phyloP scores from a whole-genome alignment of 1,140 invertebrate species.

The Acyrthosiphon pisum region DNA sequence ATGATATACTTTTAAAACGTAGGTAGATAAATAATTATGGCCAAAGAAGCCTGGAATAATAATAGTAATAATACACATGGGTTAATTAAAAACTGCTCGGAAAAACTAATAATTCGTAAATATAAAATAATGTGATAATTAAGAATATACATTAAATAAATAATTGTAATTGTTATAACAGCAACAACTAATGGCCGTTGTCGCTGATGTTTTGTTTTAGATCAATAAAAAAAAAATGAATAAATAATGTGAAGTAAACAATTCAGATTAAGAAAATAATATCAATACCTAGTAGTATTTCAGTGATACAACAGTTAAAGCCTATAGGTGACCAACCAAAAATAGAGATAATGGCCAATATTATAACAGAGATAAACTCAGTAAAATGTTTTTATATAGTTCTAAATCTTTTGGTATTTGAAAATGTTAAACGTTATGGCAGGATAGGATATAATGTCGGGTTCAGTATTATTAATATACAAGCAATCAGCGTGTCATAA shows the following conservation, averaged over 20 bases:
- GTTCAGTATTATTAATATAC: neutral
- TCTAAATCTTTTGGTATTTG: neutral
- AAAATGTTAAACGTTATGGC: neutral
- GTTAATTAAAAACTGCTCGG: neutral
- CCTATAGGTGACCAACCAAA: neutral
- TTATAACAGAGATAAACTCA: too few relatives aligned
- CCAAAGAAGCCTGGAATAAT: neutral
- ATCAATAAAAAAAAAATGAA: too few relatives aligned
- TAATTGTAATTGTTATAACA: too few relatives aligned
- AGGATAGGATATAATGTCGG: neutral
- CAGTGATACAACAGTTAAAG: neutral
- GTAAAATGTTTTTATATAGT: too few relatives aligned
- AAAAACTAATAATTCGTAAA: neutral
- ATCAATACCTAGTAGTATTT: neutral
- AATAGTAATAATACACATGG: neutral
- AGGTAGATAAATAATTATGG: neutral
- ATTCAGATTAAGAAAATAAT: neutral
- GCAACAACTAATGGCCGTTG: too few relatives aligned
- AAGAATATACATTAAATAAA: too few relatives aligned
- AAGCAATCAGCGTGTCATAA: neutral
- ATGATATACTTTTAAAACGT: neutral
- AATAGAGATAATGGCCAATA: neutral
- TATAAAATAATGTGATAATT: neutral
- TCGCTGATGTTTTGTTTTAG: too few relatives aligned
- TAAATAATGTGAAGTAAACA: neutral